These are phyloP conservation scores for Mamestra brassicae DNA, from an alignment of 2,888 invertebrate species.

Conservation along the genomic window DNA sequence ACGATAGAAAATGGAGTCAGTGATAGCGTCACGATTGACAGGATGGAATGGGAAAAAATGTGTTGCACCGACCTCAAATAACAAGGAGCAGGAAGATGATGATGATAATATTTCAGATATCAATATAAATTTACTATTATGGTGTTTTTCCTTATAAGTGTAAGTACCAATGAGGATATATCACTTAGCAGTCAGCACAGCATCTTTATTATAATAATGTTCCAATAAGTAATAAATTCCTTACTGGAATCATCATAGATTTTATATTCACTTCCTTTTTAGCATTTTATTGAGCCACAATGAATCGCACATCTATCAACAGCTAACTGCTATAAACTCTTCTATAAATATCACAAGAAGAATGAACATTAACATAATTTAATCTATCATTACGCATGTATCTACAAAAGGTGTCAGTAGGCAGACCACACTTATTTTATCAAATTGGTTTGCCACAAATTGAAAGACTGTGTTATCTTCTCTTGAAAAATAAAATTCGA, in stretches of 20 bases:
- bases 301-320: conserved; percentile 4
- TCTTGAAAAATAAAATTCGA: no score
- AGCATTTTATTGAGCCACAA: conserved; percentile 11
- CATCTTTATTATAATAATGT: conserved; percentile 22
- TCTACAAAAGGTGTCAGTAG: neutral
- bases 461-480: no score
- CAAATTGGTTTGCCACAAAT: no score
- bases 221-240: conserved; percentile 28
- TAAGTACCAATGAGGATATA: neutral
- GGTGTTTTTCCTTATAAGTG: neutral
- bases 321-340: neutral
- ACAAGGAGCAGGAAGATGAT: no score
- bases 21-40: no score
- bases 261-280: conserved; percentile 23
- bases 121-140: no score
- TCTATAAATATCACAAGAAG: neutral
- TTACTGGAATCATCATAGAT: conserved; percentile 17
- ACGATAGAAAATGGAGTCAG: no score
- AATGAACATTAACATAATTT: neutral
- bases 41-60: no score
- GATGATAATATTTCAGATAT: no score
- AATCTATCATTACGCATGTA: neutral
- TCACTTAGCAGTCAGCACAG: neutral
- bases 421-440: no score
- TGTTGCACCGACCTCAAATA: no score